phyloP scores from a whole-genome alignment of 2,797 vertebrate genomes.

The Hemibagrus guttatus region DNA sequence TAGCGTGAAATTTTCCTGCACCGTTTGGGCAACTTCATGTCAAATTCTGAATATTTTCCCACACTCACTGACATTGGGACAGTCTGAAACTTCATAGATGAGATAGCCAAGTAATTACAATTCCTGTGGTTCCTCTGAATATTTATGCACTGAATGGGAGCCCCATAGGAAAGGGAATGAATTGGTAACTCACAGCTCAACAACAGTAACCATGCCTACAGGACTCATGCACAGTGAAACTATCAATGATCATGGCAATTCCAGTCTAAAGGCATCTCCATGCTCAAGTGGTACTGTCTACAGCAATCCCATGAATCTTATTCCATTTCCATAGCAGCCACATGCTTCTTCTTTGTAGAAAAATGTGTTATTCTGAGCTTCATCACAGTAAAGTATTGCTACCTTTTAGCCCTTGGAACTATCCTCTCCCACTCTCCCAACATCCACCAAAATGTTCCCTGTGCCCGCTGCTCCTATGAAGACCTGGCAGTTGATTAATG shows the following conservation, averaged over 20 bases:
- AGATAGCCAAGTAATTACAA: not conserved
- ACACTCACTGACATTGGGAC: not conserved
- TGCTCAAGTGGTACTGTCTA: too few species aligned
- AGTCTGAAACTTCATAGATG: not conserved
- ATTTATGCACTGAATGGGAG: conserved; percentile 4
- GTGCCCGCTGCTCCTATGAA: not conserved
- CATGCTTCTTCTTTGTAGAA: not conserved
- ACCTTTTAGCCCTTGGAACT: not conserved
- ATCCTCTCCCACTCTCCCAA: not conserved
- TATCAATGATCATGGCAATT: not conserved
- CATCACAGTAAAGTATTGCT: not conserved
- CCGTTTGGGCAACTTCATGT: too few species aligned
- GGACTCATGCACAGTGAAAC: not conserved
- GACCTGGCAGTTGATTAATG: not conserved
- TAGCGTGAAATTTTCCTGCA: too few species aligned
- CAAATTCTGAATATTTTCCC: not conserved
- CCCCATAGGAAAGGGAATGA: not conserved
- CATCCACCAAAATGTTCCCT: not conserved
- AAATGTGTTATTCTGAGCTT: not conserved
- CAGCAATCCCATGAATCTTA: too few species aligned
- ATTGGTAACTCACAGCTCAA: conserved; percentile 1
- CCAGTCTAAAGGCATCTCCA: too few species aligned
- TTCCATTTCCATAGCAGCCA: not conserved
- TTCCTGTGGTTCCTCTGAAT: not conserved
- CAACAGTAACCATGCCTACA: not conserved